These are phyloP conservation scores for Pseudachorutes palmiensis DNA, from an alignment of 1,140 invertebrate species.

Conservation along the genomic window DNA sequence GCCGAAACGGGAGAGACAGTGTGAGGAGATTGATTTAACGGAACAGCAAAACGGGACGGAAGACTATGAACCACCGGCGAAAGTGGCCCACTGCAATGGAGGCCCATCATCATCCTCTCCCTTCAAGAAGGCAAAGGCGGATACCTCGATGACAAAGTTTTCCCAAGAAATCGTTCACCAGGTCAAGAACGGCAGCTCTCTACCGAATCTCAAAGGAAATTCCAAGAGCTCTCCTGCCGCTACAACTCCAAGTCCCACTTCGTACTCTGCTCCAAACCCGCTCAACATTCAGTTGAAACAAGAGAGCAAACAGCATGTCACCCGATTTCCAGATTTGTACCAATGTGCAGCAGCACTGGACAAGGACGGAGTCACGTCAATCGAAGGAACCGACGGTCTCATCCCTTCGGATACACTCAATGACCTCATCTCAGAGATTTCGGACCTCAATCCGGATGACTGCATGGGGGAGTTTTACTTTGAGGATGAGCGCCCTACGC, in stretches of 20 bases:
- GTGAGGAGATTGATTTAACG: conserved; percentile 54
- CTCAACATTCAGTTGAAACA: conserved; percentile 63
- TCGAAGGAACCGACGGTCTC: conserved; percentile 73
- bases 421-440: conserved; percentile 78
- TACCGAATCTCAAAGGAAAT: background rate
- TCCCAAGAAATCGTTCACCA: background rate
- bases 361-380: conserved; percentile 64
- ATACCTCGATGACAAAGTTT: background rate
- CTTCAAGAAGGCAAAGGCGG: conserved; percentile 41
- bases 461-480: conserved; percentile 77
- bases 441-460: conserved; percentile 61
- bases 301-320: conserved; percentile 59
- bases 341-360: conserved; percentile 68
- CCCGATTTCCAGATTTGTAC: conserved; percentile 68
- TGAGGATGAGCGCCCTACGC: conserved; percentile 46
- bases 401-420: conserved; percentile 70
- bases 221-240: background rate
- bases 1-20: conserved; percentile 56
- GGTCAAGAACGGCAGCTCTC: background rate
- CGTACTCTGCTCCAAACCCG: conserved; percentile 39
- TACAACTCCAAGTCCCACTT: background rate
- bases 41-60: conserved; percentile 49
- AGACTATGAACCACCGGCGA: conserved; percentile 62
- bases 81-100: conserved; percentile 44
- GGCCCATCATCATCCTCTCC: background rate